These are phyloP conservation scores for Lucilia cuprina DNA, from an alignment of 1,140 invertebrate genomes.

Conservation along the genomic window DNA sequence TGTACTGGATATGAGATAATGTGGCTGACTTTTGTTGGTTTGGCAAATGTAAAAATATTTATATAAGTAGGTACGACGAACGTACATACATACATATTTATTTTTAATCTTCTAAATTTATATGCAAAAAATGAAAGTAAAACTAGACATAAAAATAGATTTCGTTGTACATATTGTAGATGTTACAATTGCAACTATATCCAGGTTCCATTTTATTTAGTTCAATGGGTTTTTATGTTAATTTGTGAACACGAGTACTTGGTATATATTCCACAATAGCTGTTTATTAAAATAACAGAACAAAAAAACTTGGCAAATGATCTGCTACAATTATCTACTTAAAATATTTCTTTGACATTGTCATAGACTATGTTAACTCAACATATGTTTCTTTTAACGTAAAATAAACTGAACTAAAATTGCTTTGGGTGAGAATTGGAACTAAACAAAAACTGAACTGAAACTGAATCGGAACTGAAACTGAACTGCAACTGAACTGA, in stretches of 20 bases:
- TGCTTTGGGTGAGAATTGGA: too few relatives aligned
- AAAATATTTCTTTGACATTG: background rate
- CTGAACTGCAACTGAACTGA: too few relatives aligned
- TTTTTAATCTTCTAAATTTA: background rate
- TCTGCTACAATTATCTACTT: background rate
- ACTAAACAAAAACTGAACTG: too few relatives aligned
- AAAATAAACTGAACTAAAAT: too few relatives aligned
- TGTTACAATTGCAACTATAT: background rate
- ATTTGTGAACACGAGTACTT: background rate
- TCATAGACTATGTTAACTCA: too few relatives aligned
- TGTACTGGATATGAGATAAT: background rate
- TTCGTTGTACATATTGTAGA: background rate
- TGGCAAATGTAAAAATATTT: background rate
- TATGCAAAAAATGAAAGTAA: background rate
- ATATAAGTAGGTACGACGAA: too few relatives aligned
- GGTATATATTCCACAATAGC: background rate
- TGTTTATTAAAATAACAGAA: background rate
- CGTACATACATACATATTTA: background rate
- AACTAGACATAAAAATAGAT: background rate
- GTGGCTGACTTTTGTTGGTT: background rate
- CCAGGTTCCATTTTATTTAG: background rate
- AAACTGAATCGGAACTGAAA: too few relatives aligned
- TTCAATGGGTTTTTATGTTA: background rate
- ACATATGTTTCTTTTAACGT: too few relatives aligned
- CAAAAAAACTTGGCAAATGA: background rate